Evolutionary conservation across 2,797 vertebrate genomes (phyloP).

Genomic region (Jordanella pulchra): DNA sequence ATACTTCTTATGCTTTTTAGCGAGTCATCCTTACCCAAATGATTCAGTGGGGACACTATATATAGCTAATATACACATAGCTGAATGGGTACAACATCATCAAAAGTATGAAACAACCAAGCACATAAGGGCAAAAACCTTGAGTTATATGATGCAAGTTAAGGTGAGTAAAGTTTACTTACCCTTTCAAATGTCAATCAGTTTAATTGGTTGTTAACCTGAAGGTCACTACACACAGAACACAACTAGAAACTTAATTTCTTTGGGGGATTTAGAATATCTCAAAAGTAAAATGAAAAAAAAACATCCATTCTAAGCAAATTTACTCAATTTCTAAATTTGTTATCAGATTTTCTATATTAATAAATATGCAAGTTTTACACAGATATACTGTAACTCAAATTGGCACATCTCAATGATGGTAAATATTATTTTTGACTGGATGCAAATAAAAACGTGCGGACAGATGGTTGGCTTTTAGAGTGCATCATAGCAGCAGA

Average conservation of each 20-base stretch:
- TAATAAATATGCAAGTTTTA: neutral
- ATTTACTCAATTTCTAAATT: neutral
- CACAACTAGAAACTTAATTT: neutral
- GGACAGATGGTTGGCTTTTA: conserved; percentile 28
- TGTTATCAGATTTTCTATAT: neutral
- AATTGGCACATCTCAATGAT: neutral
- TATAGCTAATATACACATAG: no score
- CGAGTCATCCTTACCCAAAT: no score
- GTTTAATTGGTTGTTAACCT: neutral
- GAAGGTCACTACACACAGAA: neutral
- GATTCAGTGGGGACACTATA: no score
- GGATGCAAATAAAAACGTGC: conserved; percentile 1
- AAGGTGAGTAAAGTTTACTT: neutral
- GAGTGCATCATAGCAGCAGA: conserved; percentile 13
- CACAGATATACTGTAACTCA: neutral
- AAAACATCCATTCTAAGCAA: neutral
- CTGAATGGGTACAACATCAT: no score
- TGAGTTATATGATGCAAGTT: neutral
- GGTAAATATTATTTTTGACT: neutral
- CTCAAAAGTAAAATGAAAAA: no score
- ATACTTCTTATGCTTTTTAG: no score
- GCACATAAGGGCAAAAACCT: no score
- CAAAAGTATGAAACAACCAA: no score
- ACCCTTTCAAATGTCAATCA: neutral
- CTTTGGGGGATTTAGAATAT: neutral